Evolutionary conservation across 2,113 vertebrate species (phyloP), one percentile per base, ranked within the genome.

Genomic region (Mastomys natalensis): DNA sequence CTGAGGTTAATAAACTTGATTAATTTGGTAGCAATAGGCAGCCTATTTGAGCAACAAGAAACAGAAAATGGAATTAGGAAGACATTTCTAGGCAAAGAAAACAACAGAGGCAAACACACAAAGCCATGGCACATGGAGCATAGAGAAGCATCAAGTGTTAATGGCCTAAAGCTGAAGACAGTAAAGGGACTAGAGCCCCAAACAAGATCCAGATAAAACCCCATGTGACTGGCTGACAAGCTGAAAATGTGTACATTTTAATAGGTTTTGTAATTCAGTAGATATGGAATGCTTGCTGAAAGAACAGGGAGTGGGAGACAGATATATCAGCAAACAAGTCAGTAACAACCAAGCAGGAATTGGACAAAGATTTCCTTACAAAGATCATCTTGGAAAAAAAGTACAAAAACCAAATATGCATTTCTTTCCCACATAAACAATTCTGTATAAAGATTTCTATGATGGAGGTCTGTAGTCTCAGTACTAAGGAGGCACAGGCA

Each of bases 1-100:
- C n/a, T 90, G 24, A 94, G 60, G 58, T 60, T 82, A 91, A 58
- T 80, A 66, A 94, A 90, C 31, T 70, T 51, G 77, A 12, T 87
- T 87, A 97, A 77, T 76, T 40, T 55, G n/a, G n/a, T 89, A 51
- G 93, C 93, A 94, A 16, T 10, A 51, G 29, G n/a, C 73, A 92
- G 40, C 21, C 85, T 87, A 94, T 92, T 64, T 90, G 93, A 86
- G 70, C 60, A 92, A 5, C 40, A 92, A 60, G 29, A 94, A 51
- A 8, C 31, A 31, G n/a, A 89, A 24, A 90, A 78, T 78, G 21
- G 29, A 94, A 88, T 60, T 9, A 31, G 19, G 48, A 72, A 92
- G 45, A 87, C 85, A 68, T 89, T 37, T 82, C 66, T 40, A 62
- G 43, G 73, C 31, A 89, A 89, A 85, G 22, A 48, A n/a, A 86